Evolutionary conservation across 2,113 vertebrate genomes (phyloP), one percentile per base, ranked within the genome.

Genomic region (Callocephalon fimbriatum): DNA sequence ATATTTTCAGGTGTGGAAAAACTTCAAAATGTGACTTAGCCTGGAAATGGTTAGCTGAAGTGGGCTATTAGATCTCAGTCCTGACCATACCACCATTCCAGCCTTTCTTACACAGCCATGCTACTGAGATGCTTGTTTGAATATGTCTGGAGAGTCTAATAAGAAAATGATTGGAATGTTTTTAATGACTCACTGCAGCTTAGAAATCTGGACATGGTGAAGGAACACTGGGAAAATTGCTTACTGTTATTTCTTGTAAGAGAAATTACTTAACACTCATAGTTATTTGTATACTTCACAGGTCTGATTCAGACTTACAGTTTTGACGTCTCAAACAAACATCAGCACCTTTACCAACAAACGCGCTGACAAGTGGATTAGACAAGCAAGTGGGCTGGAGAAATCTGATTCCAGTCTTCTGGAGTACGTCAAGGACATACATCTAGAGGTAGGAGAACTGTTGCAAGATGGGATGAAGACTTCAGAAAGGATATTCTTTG

Each of bases 251-350:
- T 84, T 95, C 38, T 63, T 81, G 38, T 75, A 54, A 47, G 35
- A 88, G 51, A 74, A 91, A 91, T 91, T 59, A 72, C 88, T 95
- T 94, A 78, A 71, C 81, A 51, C 59, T 88, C 62, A 35, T 27
- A 72, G 90, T 92, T 94, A 80, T 89, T 96, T 85, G 78, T 90
- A 71, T 74, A 78, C 58, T 89, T 95, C 93, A 59, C 58, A 92
- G 70, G 70, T 94, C 94, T 93, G 88, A 90, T 92, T 94, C 90
- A 87, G 78, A 38, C 72, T 92, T 80, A 23, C 67, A 88, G 58
- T 40, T 94, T 21, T 51, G 71, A 56, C 35, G 54, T 29, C 82
- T 93, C 82, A 73, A 88, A 42, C 25, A 53, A 90, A 77, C 4
- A 16, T 86, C 97, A 93, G 44, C 96, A 91, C 88, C 88, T 94